Percentiles rank a stretch among this genome's conserved stretches.
Evolutionary conservation across 2,797 vertebrate genomes (phyloP).

Genomic region (Falco naumanni): DNA sequence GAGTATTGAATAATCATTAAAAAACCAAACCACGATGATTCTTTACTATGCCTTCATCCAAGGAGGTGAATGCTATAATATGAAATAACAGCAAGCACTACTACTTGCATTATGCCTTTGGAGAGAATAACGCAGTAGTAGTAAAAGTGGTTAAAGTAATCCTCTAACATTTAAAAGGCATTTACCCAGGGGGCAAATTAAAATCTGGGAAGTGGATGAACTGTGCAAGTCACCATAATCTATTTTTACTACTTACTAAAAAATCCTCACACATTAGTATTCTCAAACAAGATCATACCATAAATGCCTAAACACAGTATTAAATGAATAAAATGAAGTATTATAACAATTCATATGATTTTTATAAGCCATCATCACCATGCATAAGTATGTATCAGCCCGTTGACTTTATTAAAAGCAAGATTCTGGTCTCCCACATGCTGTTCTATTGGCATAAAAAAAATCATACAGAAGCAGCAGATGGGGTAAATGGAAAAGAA

Average conservation of each 20-base stretch:
- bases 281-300: constrained; percentile 34
- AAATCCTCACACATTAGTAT: neutral
- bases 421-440: neutral
- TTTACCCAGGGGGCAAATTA: constrained; percentile 31
- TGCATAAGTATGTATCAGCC: neutral
- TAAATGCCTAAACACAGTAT: constrained; percentile 17
- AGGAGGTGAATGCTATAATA: neutral
- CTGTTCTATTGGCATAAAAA: neutral
- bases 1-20: neutral
- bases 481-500: neutral
- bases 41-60: neutral
- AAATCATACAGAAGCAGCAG: neutral
- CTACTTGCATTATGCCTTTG: neutral
- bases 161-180: constrained; percentile 46
- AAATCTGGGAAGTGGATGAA: constrained; percentile 36
- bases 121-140: neutral
- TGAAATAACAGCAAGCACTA: neutral
- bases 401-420: constrained; percentile 27
- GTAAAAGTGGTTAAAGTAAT: constrained; percentile 54
- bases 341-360: constrained; percentile 8
- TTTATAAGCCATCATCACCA: constrained; percentile 45
- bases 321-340: constrained; percentile 40
- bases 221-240: neutral
- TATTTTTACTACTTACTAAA: constrained; percentile 24
- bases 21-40: neutral